A percentile compares a stretch with the other conserved stretches of the same genome.
Evolutionary conservation across 2,797 vertebrate genomes (phyloP).

Genomic region (Falco novaeseelandiae): DNA sequence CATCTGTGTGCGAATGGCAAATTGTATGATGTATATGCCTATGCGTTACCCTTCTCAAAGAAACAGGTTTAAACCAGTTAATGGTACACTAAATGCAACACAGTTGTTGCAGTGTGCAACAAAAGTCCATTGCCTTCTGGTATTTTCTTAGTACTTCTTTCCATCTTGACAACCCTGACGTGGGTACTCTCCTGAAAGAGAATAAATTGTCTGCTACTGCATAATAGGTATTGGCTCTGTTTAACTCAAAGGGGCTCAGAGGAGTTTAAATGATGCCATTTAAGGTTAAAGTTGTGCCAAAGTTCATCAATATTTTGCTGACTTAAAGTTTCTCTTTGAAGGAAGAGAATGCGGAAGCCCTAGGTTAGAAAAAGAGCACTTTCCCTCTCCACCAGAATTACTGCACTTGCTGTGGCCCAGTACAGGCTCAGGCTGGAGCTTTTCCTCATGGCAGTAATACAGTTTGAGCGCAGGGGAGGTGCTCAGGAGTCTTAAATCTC

Average conservation of each 20-base stretch:
- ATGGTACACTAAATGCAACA: neutral
- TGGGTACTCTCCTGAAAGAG: neutral
- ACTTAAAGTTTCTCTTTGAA: neutral
- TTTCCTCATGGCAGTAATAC: neutral
- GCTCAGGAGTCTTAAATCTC: neutral
- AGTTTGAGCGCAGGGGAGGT: neutral
- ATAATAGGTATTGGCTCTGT: neutral
- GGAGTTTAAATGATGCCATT: neutral
- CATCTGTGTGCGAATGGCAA: neutral
- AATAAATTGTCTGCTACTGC: neutral
- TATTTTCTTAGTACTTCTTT: neutral
- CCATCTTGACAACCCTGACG: fast-evolving
- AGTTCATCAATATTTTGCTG: neutral
- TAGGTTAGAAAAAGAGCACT: neutral
- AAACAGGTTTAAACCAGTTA: neutral
- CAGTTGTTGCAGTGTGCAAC: neutral
- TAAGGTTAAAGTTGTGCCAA: neutral
- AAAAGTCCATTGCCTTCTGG: neutral
- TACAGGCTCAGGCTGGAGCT: neutral
- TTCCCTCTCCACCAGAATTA: neutral
- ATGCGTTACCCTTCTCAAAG: neutral
- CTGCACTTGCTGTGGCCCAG: neutral
- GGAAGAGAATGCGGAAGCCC: neutral
- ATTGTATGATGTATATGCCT: neutral
- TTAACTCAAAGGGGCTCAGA: neutral